phyloP scores from a whole-genome alignment of 2,888 invertebrate genomes.

The Trissolcus japonicus region DNA sequence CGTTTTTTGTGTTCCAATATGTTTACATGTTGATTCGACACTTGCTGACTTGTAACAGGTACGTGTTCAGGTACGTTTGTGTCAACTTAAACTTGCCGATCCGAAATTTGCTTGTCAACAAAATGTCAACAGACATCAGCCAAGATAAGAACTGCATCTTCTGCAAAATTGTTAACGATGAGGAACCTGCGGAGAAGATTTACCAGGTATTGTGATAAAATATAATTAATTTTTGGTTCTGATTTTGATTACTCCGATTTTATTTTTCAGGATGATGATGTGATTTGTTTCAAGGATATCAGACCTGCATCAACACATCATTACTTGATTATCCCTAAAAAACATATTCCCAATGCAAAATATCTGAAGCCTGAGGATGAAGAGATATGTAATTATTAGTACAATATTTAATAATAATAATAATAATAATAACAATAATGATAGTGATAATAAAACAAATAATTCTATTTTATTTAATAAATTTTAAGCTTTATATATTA shows the following conservation, averaged over 20 bases:
- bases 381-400: constrained; percentile 64
- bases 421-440: too few relatives aligned
- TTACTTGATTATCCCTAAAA: constrained; percentile 85
- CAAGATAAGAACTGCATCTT: constrained; percentile 80
- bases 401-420: neutral
- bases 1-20: too few relatives aligned
- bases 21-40: too few relatives aligned
- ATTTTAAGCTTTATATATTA: neutral
- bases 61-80: too few relatives aligned
- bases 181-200: constrained; percentile 80
- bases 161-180: constrained; percentile 83
- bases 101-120: neutral
- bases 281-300: constrained; percentile 89
- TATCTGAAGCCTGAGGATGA: constrained; percentile 82
- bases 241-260: neutral
- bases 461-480: neutral
- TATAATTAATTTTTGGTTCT: neutral
- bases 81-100: too few relatives aligned
- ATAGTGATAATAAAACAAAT: too few relatives aligned
- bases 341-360: constrained; percentile 87
- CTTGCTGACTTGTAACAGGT: too few relatives aligned
- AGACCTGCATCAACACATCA: constrained; percentile 89
- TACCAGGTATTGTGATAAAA: constrained; percentile 77
- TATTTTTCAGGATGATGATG: constrained; percentile 80
- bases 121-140: constrained; percentile 18